Base-by-base conservation (phyloP, 2,888 invertebrate species). In the Polyommatus iphigenia region DNA sequence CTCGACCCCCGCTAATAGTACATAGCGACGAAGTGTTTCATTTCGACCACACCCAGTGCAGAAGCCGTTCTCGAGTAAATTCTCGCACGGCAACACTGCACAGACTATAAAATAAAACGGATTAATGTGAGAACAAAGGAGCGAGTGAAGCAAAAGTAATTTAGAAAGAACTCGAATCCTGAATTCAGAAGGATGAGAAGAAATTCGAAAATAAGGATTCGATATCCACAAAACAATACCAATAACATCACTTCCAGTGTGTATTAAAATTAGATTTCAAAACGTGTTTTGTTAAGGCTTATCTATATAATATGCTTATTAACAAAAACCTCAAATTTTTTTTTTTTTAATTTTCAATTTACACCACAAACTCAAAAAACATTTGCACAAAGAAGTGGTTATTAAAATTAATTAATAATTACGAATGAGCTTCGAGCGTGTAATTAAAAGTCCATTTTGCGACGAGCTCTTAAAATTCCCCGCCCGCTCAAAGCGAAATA, bases 391-490 rank as follows among this genome's bases (percentile, higher is more conserved):
- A 29, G 46, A 75, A 50, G 75, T 41, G 36, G 54, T 75, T 75
- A 75, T 24, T 82, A 82, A 86, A 88, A 89, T 85, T 87, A 88
- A 91, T 90, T 92, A 91, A 91, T 91, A 67, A 67, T 67, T 32
- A 67, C 67, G 29, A 67, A 67, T 67, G 67, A 90, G 89, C 90
- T 91, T 86, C 86, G 84, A 78, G 87, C 85, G 84, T 86, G 89
- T 91, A 93, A 93, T 93, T 93, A 93, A 92, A 91, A 90, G 91
- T 90, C 89, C 90, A 91, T 93, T 93, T 92, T 89, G 90, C 86
- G 89, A 90, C 89, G 89, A 88, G 86, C 91, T 92, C 90, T 93
- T 92, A 90, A 93, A 93, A 93, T 93, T 93, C 87, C 89, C 85
- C 90, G 89, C 85, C 86, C 86, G 88, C 89, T 91, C 90, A 90